Evolutionary conservation across 2,797 vertebrate genomes (phyloP).

Genomic region (Alca torda): DNA sequence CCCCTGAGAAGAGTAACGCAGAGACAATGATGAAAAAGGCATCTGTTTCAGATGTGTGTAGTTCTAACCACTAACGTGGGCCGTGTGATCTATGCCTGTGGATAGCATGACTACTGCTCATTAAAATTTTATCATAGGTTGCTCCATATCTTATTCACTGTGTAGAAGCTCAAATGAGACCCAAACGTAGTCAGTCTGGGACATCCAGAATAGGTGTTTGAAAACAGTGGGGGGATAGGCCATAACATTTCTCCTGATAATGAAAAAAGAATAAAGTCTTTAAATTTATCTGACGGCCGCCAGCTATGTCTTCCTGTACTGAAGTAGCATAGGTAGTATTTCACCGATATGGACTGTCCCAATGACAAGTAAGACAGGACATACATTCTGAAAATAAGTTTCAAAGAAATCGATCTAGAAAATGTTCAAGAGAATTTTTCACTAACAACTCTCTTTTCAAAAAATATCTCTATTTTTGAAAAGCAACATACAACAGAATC

Average conservation of each 20-base stretch:
- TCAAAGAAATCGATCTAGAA: not conserved
- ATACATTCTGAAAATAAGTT: slow-evolving; percentile 20
- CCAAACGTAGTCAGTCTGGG: not conserved
- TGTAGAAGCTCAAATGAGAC: slow-evolving; percentile 12
- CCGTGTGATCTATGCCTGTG: slow-evolving; percentile 36
- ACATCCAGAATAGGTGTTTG: not conserved
- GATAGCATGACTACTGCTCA: slow-evolving; percentile 43
- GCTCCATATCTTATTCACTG: not conserved
- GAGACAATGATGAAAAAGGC: slow-evolving; percentile 67
- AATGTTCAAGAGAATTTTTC: not conserved
- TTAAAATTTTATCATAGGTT: slow-evolving; percentile 56
- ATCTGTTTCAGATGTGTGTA: slow-evolving; percentile 51
- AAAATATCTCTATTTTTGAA: slow-evolving; percentile 12
- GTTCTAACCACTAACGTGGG: slow-evolving; percentile 18
- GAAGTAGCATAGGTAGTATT: not conserved
- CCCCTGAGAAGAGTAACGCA: slow-evolving; percentile 41
- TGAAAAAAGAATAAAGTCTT: not conserved
- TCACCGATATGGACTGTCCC: not conserved
- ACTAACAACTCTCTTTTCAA: not conserved
- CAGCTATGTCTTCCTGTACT: not conserved
- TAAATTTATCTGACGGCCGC: not conserved
- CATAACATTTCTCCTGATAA: not conserved
- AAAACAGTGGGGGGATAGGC: not conserved
- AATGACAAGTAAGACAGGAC: not conserved
- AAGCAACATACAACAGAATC: not conserved